Conservation (phyloP, 1,140 invertebrate genomes). For the Melanaphis sacchari region DNA sequence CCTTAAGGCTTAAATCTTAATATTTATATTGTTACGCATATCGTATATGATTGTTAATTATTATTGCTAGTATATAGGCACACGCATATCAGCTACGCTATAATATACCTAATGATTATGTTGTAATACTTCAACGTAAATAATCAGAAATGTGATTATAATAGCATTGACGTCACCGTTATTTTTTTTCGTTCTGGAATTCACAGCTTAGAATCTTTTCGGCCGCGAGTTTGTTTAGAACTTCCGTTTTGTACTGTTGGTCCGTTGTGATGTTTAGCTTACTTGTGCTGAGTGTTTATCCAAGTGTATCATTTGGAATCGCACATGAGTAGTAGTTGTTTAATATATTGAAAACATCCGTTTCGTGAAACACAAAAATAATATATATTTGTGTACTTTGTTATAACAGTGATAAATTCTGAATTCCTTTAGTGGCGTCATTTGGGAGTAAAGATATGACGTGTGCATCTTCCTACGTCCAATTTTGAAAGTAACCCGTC, state of each 20-base stretch:
- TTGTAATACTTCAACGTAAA: too few species aligned
- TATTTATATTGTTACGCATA: background rate
- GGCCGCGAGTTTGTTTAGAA: background rate
- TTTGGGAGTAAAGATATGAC: background rate
- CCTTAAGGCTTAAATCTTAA: too few species aligned
- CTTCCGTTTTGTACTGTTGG: background rate
- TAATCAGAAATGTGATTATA: background rate
- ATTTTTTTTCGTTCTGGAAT: background rate
- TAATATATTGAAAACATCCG: background rate
- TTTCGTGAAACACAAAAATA: background rate
- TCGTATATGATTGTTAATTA: too few species aligned
- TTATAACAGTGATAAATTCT: background rate
- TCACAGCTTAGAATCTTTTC: background rate
- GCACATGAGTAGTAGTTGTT: background rate
- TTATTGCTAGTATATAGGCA: too few species aligned
- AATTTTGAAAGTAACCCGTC: background rate
- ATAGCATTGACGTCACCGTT: background rate
- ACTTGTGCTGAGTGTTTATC: background rate
- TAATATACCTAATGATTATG: too few species aligned
- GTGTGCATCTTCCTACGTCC: background rate
- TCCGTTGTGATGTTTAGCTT: background rate
- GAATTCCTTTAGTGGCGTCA: background rate
- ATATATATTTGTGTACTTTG: background rate
- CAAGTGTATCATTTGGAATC: background rate
- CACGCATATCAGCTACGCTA: too few species aligned